A percentile compares a stretch with the other conserved stretches of the same genome.
Evolutionary conservation across 2,797 vertebrate species (phyloP).

Genomic region (Aratinga solstitialis): DNA sequence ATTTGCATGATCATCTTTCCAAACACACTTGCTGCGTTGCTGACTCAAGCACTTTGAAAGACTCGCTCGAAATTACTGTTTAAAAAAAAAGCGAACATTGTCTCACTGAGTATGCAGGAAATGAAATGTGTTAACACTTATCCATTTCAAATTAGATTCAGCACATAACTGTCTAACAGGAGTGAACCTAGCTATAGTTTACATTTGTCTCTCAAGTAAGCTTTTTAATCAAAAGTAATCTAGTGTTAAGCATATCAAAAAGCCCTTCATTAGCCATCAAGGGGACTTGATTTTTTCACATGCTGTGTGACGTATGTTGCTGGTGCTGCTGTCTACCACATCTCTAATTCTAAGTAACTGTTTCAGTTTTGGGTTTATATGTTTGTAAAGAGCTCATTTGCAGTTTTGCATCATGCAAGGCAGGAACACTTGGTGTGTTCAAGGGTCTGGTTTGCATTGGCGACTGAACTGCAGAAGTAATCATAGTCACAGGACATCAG

Average conservation of each 20-base stretch:
- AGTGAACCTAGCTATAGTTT: constrained; percentile 63
- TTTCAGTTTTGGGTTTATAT: not conserved
- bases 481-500: not conserved
- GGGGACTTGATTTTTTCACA: constrained; percentile 59
- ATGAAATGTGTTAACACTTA: constrained; percentile 61
- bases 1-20: constrained; percentile 55
- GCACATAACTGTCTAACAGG: constrained; percentile 51
- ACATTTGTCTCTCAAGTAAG: constrained; percentile 66
- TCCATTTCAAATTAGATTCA: constrained; percentile 66
- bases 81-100: not conserved
- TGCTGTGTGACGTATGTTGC: constrained; percentile 3
- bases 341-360: constrained; percentile 21
- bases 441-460: not conserved
- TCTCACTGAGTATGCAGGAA: constrained; percentile 47
- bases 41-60: constrained; percentile 63
- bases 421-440: not conserved
- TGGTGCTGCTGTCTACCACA: constrained; percentile 17
- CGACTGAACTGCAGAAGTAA: not conserved
- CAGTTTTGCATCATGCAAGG: not conserved
- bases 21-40: constrained; percentile 15
- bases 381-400: not conserved
- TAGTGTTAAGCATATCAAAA: constrained; percentile 62
- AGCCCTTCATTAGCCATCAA: constrained; percentile 53
- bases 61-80: constrained; percentile 42
- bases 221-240: constrained; percentile 75